A percentile compares a stretch with the other conserved stretches of the same genome.
Evolutionary conservation across 64 coral and sea anemone genomes (phyloP).

Genomic region (Cladopsammia gracilis): DNA sequence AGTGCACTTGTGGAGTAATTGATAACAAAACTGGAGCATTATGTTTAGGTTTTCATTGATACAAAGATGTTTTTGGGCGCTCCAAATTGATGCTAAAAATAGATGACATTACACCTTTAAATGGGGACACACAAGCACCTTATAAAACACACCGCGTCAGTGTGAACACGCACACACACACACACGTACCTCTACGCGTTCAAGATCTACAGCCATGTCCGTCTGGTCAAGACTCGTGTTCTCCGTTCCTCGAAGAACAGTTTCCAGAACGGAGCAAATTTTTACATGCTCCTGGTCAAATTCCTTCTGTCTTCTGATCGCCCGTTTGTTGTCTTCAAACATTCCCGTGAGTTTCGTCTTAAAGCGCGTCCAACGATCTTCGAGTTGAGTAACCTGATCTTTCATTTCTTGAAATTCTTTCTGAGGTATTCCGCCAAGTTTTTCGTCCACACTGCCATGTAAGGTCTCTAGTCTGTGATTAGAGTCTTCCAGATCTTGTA

Average conservation of each 20-base stretch:
- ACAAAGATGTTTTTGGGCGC: no score
- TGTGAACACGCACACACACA: background rate
- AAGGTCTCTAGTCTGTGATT: constrained; percentile 30
- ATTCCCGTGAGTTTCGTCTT: background rate
- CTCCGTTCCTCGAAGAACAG: constrained; percentile 9
- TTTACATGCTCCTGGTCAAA: constrained; percentile 50
- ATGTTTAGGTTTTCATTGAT: no score
- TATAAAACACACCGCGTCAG: background rate
- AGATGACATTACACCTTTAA: no score
- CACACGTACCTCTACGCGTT: constrained; percentile 34
- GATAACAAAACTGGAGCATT: no score
- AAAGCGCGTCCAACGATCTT: constrained; percentile 29
- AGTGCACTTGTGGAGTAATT: no score
- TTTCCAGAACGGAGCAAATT: constrained; percentile 34
- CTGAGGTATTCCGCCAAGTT: background rate
- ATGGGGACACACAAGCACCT: no score
- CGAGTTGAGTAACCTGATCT: constrained; percentile 49
- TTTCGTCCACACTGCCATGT: constrained; percentile 40
- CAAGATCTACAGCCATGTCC: constrained; percentile 18
- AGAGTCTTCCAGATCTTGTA: constrained; percentile 47
- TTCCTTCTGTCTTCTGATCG: constrained; percentile 13
- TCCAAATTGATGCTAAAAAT: no score
- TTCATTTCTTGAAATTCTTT: constrained; percentile 60
- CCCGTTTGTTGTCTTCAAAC: constrained; percentile 37
- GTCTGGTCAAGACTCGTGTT: constrained; percentile 39